phyloP scores from a whole-genome alignment of 2,888 invertebrate genomes.

The Drosophila subquinaria region DNA sequence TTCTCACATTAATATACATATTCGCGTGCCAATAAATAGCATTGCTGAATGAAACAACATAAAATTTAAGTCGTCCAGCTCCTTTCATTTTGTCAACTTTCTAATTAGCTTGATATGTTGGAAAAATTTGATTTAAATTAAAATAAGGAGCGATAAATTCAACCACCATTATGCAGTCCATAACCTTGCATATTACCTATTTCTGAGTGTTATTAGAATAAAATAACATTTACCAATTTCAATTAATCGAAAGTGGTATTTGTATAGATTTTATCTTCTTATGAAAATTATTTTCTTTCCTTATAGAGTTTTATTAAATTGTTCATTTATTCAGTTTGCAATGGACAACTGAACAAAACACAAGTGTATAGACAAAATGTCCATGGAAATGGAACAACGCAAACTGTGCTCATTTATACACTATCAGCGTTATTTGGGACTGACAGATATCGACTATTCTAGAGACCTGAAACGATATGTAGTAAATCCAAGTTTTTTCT shows the following conservation, averaged over 20 bases:
- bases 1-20: background rate
- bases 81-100: no score
- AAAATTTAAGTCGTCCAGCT: no score
- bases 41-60: no score
- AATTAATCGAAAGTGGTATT: conserved; percentile 1
- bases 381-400: background rate
- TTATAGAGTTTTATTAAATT: background rate
- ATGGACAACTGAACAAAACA: background rate
- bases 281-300: background rate
- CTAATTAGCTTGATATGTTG: no score
- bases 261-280: background rate
- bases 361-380: background rate
- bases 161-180: no score
- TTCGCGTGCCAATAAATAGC: no score
- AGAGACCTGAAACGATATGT: conserved; percentile 1
- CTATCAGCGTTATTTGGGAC: conserved; percentile 35
- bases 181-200: no score
- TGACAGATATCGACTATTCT: conserved; percentile 23
- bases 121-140: no score
- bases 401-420: conserved; percentile 22
- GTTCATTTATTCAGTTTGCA: conserved; percentile 1
- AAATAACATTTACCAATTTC: background rate
- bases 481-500: background rate
- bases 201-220: no score
- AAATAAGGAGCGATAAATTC: no score